Evolutionary conservation across 1,140 invertebrate species (phyloP).

Genomic region (Diploscapter pachys): DNA sequence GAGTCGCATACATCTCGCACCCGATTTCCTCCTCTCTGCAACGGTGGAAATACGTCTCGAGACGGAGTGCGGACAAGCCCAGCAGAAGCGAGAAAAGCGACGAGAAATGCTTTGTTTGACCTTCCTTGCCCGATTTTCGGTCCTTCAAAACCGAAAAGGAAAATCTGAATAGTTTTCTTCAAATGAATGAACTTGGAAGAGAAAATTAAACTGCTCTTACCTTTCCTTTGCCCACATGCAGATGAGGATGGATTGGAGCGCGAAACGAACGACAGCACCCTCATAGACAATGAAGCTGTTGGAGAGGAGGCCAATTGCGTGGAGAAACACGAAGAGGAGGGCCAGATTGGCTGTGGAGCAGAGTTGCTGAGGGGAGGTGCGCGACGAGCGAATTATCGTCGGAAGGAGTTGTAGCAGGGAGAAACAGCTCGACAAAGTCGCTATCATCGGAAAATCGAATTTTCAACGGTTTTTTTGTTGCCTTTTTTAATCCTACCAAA

Average conservation of each 20-base stretch:
- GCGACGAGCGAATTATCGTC: too few species aligned
- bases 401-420: too few species aligned
- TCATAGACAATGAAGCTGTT: conserved; percentile 42
- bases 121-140: neutral
- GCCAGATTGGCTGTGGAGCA: neutral
- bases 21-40: conserved; percentile 33
- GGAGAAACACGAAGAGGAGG: conserved; percentile 18
- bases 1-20: conserved; percentile 6
- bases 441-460: too few species aligned
- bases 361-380: neutral
- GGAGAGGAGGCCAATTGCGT: conserved; percentile 24
- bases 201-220: neutral
- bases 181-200: neutral
- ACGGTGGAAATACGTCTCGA: conserved; percentile 27
- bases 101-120: neutral
- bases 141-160: too few species aligned
- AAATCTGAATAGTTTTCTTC: too few species aligned
- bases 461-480: too few species aligned
- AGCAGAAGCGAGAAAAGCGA: conserved; percentile 14
- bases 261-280: conserved; percentile 17
- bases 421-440: too few species aligned
- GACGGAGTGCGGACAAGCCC: conserved; percentile 6
- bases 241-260: conserved; percentile 18
- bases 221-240: neutral
- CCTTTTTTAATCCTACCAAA: neutral